These are phyloP conservation scores for Noctuana brunneofusca DNA, from an alignment of 2,888 invertebrate genomes.

Conservation along the genomic window DNA sequence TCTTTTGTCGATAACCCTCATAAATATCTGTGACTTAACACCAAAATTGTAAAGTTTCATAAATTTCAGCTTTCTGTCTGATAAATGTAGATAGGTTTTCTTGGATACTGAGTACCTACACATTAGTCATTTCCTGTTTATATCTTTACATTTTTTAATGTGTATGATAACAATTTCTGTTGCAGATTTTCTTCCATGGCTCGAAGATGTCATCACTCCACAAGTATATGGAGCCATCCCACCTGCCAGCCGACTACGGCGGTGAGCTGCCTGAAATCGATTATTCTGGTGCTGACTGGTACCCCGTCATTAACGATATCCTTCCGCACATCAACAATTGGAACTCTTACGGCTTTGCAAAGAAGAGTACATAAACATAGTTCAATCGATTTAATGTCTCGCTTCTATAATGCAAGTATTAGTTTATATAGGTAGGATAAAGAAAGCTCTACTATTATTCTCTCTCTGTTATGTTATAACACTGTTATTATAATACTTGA, in stretches of 20 bases:
- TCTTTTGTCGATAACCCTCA: no score
- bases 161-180: no score
- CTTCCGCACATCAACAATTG: slow-evolving; percentile 86
- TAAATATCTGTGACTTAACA: no score
- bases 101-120: no score
- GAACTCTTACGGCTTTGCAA: slow-evolving; percentile 86
- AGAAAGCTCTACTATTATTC: no score
- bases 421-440: background rate
- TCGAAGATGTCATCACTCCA: slow-evolving; percentile 90
- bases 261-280: slow-evolving; percentile 89
- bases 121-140: no score
- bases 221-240: slow-evolving; percentile 85
- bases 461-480: no score
- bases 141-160: no score
- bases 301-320: slow-evolving; percentile 85
- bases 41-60: no score
- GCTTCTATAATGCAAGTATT: background rate
- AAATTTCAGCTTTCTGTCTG: no score
- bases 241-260: slow-evolving; percentile 90
- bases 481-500: no score
- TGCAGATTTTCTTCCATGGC: slow-evolving; percentile 92
- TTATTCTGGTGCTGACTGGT: slow-evolving; percentile 91
- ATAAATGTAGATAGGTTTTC: no score
- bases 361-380: slow-evolving; percentile 62
- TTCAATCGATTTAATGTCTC: background rate